These are phyloP conservation scores for Tholera decimalis DNA, from an alignment of 2,888 invertebrate species.

Conservation along the genomic window DNA sequence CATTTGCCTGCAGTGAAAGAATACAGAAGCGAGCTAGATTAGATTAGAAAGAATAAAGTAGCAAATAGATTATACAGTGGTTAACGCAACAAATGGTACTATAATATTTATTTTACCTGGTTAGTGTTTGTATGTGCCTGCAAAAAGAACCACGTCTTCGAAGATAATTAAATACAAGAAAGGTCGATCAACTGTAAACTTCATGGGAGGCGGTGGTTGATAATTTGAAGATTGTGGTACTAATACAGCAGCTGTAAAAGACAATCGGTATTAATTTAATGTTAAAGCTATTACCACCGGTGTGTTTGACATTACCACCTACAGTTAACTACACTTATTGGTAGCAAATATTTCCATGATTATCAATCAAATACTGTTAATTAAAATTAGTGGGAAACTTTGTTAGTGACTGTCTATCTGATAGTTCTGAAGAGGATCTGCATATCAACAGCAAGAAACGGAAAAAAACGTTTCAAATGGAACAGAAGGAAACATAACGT, in stretches of 20 bases:
- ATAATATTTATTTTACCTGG: conserved; percentile 48
- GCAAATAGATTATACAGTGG: not conserved
- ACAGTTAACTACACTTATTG: not conserved
- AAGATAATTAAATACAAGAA: conserved; percentile 70
- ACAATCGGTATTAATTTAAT: not conserved
- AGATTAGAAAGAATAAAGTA: no score
- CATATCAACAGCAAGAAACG: not conserved
- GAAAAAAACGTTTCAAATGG: not conserved
- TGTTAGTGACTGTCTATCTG: no score
- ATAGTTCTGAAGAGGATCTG: not conserved
- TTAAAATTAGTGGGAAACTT: no score
- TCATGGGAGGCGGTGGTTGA: conserved; percentile 32
- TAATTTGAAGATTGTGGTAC: conserved; percentile 28
- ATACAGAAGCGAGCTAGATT: not conserved
- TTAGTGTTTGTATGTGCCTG: conserved; percentile 68
- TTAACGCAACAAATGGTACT: no score
- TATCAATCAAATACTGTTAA: no score
- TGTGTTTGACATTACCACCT: not conserved
- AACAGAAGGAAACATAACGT: not conserved
- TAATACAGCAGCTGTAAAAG: conserved; percentile 40
- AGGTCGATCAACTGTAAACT: conserved; percentile 53
- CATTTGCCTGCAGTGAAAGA: not conserved
- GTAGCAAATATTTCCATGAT: no score
- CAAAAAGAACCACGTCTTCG: conserved; percentile 68
- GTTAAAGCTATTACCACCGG: not conserved